Base-by-base conservation (phyloP, 2,113 vertebrate species). In the Gopherus evgoodei region DNA sequence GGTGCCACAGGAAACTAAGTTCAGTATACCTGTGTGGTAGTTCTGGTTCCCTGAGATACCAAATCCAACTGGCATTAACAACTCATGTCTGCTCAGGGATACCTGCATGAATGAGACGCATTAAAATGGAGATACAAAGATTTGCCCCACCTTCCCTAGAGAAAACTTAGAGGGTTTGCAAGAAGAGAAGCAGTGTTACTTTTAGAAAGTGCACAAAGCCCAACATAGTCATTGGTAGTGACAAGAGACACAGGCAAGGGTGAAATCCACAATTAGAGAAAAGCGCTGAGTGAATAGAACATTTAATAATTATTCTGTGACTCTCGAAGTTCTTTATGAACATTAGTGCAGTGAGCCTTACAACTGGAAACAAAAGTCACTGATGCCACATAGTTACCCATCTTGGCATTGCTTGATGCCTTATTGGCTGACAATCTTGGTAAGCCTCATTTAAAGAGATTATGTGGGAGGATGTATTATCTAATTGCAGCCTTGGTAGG, bases 381-480 rank as follows among this genome's bases (percentile, higher is more conserved):
- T n/a, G 5, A 2, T 86, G 3, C 4, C 38, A 5, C 44, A 44
- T 44, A 44, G 44, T 44, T 44, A 44, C 44, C 44, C 44, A 44
- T 44, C 44, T 44, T 44, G 44, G 44, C 44, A 44, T 44, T 44
- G 44, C 44, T 44, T 44, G 44, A 44, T 44, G 44, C 44, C 44
- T 44, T 44, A 44, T 44, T 44, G 44, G 44, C 44, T 44, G 6
- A 44, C 44, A 44, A 44, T 49, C 6, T 52, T 69, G 2, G 11
- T 12, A 75, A 57, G 6, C 24, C n/a, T 75, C 19, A 44, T 42
- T 75, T 75, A 42, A 42, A 75, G 22, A 38, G 69, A 42, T 38
- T 75, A 44, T 25, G 22, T 50, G 10, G 0, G 0, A 76, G 6
- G 65, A 1, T 31, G 0, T 6, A 11, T 27, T 52, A 47, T 35